Percentiles rank a stretch among this genome's conserved stretches.
These are phyloP conservation scores for Eugnorisma glareosa DNA, from an alignment of 2,888 invertebrate genomes.

Conservation along the genomic window DNA sequence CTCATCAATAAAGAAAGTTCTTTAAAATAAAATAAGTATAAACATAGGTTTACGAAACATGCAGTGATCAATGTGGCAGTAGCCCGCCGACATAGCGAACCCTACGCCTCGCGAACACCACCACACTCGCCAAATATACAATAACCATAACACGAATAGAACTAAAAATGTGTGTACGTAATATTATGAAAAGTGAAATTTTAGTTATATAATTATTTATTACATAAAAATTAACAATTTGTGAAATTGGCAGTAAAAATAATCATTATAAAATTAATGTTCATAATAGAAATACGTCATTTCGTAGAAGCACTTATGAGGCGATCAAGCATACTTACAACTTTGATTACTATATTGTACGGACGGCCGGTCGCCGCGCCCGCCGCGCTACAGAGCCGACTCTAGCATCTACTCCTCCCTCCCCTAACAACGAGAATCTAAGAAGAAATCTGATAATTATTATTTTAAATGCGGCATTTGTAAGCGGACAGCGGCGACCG, in stretches of 20 bases:
- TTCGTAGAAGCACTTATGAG: slow-evolving; percentile 87
- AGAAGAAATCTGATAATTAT: slow-evolving; percentile 81
- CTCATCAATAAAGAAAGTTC: slow-evolving; percentile 90
- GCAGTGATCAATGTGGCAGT: slow-evolving; percentile 82
- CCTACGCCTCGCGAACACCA: slow-evolving; percentile 24
- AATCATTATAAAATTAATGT: slow-evolving; percentile 76
- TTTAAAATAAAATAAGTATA: slow-evolving; percentile 88
- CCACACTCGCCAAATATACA: slow-evolving; percentile 78
- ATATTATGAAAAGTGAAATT: slow-evolving; percentile 82
- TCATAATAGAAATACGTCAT: slow-evolving; percentile 82
- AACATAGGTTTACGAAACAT: slow-evolving; percentile 86
- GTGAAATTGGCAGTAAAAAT: slow-evolving; percentile 89
- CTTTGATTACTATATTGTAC: slow-evolving; percentile 70
- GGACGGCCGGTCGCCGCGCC: slow-evolving; percentile 73
- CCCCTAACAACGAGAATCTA: slow-evolving; percentile 78
- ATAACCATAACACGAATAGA: slow-evolving; percentile 81
- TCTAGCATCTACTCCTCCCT: slow-evolving; percentile 71
- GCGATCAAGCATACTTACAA: slow-evolving; percentile 88
- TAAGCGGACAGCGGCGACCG: slow-evolving; percentile 76
- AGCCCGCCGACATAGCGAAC: slow-evolving; percentile 33
- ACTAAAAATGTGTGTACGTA: slow-evolving; percentile 87
- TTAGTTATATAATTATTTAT: slow-evolving; percentile 73
- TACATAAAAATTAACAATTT: slow-evolving; percentile 83
- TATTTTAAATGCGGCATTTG: slow-evolving; percentile 78
- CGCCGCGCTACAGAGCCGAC: slow-evolving; percentile 60